Evolutionary conservation across 2,797 vertebrate species (phyloP), one percentile per base, ranked within the genome.

Genomic region (Pipistrellus kuhlii): DNA sequence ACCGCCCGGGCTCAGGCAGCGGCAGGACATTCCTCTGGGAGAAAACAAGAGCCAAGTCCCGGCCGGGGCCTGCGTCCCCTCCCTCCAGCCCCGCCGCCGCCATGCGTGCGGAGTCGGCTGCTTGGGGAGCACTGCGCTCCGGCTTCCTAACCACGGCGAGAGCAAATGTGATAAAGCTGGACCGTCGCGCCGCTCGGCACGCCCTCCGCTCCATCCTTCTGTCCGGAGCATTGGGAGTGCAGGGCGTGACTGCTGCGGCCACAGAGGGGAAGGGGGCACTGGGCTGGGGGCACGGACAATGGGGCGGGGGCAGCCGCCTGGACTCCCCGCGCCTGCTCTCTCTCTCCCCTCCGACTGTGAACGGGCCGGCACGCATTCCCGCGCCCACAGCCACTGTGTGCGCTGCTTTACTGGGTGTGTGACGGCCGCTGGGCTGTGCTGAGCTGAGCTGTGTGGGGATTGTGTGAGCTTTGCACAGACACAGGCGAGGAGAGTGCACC

Each of bases 131-230:
- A 53, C 59, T 8, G 0, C 64, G 44, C 85, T 81, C 78, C 0
- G 0, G 85, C 90, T 96, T 95, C 96, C 95, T 90, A 96, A 97
- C 96, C 30, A 51, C 80, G 27, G 62, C 81, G 89, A 93, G 97
- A 93, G 94, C 85, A 86, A 93, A 96, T 3, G 20, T 73, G 94
- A 95, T 96, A 85, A 93, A 96, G 81, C 71, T 2, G 3, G 72
- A 75, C 18, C 14, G 23, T 89, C 8, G 15, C 83, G 18, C 38
- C 72, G 1, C 68, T 57, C 8, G 76, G 11, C 72, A 46, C 32
- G n/a, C 76, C 3, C 41, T 92, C 35, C 12, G 8, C 25, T 0
- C 72, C 14, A 27, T 53, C 41, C 69, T 78, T 25, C 69, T 59
- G 1, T 57, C 5, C 80, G 14, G n/a, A 46, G 80, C 62, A 3